Evolutionary conservation across 2,797 vertebrate genomes (phyloP).

Genomic region (Manis pentadactyla): DNA sequence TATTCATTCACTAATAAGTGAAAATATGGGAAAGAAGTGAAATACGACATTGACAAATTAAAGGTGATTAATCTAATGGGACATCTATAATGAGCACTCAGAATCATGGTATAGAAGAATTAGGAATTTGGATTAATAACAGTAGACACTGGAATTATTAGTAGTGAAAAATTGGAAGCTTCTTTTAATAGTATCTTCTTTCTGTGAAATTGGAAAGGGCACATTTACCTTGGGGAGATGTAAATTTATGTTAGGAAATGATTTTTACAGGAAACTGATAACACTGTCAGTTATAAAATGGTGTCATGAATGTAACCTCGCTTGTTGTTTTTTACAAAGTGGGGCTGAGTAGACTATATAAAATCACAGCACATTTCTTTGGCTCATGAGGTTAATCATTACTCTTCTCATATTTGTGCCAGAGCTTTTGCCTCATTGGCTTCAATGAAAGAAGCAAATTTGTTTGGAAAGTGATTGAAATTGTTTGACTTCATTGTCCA

Average conservation of each 20-base stretch:
- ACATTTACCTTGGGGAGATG: neutral
- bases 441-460: neutral
- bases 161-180: neutral
- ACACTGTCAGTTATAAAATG: neutral
- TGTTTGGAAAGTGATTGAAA: constrained; percentile 14
- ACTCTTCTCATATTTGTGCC: neutral
- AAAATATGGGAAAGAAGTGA: neutral
- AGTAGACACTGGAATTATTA: neutral
- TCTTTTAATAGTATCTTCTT: neutral
- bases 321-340: neutral
- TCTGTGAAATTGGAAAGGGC: neutral
- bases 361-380: neutral
- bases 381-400: neutral
- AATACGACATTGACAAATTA: neutral
- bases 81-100: neutral
- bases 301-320: neutral
- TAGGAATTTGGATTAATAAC: neutral
- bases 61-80: neutral
- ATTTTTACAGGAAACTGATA: neutral
- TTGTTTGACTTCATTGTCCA: neutral
- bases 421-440: neutral
- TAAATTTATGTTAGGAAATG: neutral
- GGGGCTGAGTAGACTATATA: neutral
- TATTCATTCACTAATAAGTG: constrained; percentile 18
- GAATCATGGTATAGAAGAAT: neutral